Evolutionary conservation across 1,140 invertebrate genomes (phyloP).

Genomic region (Heliothis subflexa): DNA sequence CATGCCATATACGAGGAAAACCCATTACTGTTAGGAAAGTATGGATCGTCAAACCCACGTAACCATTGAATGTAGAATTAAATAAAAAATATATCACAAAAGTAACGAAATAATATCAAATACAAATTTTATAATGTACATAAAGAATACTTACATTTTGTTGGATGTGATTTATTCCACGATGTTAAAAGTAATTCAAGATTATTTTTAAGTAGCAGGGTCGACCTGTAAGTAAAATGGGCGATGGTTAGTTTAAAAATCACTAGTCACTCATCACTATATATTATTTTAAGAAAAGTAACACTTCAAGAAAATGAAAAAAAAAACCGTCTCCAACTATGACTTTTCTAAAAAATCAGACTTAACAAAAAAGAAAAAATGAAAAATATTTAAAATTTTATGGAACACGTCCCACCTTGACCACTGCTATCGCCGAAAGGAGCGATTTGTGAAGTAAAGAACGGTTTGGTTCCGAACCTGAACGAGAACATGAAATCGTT

Average conservation of each 20-base stretch:
- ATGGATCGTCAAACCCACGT: no score
- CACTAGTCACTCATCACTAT: conserved; percentile 5
- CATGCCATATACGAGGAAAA: no score
- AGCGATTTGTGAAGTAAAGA: conserved; percentile 9
- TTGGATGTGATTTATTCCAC: conserved; percentile 55
- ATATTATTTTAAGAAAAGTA: background rate
- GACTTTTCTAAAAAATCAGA: background rate
- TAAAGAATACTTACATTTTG: conserved; percentile 71
- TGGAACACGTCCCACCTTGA: conserved; percentile 74
- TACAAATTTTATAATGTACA: background rate
- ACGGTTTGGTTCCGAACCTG: background rate
- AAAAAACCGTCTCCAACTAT: background rate
- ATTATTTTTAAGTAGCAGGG: conserved; percentile 74
- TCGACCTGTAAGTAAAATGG: conserved; percentile 67
- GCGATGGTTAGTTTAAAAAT: conserved; percentile 24
- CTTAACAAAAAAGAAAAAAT: background rate
- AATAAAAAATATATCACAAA: conserved; percentile 3
- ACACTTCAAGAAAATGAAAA: background rate
- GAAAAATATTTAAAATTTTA: background rate
- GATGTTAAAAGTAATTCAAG: conserved; percentile 69
- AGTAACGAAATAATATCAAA: conserved; percentile 22
- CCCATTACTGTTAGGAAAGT: no score
- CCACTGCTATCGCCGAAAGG: conserved; percentile 79
- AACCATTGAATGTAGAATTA: no score
- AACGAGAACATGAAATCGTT: background rate